Percentiles rank a stretch among this genome's conserved stretches.
These are phyloP conservation scores for Patella caerulea DNA, from an alignment of 2,888 invertebrate species.

Conservation along the genomic window DNA sequence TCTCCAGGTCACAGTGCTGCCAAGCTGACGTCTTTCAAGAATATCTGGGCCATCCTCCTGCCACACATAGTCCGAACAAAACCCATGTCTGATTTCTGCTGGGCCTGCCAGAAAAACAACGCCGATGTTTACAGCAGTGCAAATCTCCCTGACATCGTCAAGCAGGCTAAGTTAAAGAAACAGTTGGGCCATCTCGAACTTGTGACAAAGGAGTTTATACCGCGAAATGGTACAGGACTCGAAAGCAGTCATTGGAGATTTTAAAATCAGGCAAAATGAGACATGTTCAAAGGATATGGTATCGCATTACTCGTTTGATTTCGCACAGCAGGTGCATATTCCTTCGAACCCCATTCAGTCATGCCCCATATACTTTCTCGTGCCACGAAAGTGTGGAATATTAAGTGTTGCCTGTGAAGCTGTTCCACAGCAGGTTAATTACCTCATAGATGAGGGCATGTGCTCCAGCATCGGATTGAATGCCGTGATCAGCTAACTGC, in stretches of 20 bases:
- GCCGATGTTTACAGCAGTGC: conserved; percentile 16
- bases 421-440: conserved; percentile 32
- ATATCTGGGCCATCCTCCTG: conserved; percentile 20
- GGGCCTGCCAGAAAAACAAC: conserved; percentile 35
- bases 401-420: conserved; percentile 41
- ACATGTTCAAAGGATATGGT: background rate
- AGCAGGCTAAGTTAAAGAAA: background rate
- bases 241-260: background rate
- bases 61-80: conserved; percentile 25
- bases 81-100: conserved; percentile 37
- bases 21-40: background rate
- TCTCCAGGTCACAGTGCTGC: conserved; percentile 1
- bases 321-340: conserved; percentile 40
- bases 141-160: conserved; percentile 18
- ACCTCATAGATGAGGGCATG: conserved; percentile 42
- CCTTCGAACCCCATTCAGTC: conserved; percentile 42
- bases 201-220: conserved; percentile 22
- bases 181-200: conserved; percentile 11
- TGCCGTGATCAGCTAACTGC: conserved; percentile 23
- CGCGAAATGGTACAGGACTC: background rate
- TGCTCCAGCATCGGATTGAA: conserved; percentile 30
- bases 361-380: conserved; percentile 42
- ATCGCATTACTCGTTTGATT: conserved; percentile 38
- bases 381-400: conserved; percentile 41
- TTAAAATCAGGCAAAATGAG: background rate